Conservation (phyloP, 2,797 vertebrate species). For the Spinus olivaceus region DNA sequence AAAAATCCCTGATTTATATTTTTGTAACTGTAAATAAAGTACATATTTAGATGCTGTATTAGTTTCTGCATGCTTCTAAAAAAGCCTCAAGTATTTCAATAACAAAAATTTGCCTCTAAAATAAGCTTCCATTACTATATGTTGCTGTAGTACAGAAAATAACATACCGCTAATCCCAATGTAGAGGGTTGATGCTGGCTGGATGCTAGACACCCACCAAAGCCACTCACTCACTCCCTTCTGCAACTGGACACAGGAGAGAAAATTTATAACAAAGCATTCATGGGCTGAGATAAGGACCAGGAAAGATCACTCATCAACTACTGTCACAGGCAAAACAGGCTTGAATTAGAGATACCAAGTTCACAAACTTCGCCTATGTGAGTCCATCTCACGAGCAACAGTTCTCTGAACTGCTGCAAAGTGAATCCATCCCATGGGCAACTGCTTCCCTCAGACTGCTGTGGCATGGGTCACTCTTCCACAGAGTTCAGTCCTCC, state of each 20-base stretch:
- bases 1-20: not conserved
- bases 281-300: not conserved
- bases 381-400: not conserved
- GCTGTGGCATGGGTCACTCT: not conserved
- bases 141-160: not conserved
- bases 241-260: not conserved
- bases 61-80: not conserved
- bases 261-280: not conserved
- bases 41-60: not conserved
- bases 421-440: not conserved
- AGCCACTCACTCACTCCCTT: not conserved
- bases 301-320: not conserved
- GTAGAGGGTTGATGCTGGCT: not conserved
- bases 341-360: rapidly evolving
- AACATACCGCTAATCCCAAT: not conserved
- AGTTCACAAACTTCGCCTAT: not conserved
- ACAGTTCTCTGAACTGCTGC: not conserved
- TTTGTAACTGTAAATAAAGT: not conserved
- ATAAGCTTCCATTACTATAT: not conserved
- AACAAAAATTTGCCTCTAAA: not conserved
- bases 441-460: rapidly evolving
- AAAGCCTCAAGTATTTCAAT: not conserved
- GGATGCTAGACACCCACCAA: not conserved
- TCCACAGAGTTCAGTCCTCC: not conserved
- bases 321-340: not conserved